These are phyloP conservation scores for Hirtodrosophila histrioides DNA, from an alignment of 2,888 invertebrate genomes.

Conservation along the genomic window DNA sequence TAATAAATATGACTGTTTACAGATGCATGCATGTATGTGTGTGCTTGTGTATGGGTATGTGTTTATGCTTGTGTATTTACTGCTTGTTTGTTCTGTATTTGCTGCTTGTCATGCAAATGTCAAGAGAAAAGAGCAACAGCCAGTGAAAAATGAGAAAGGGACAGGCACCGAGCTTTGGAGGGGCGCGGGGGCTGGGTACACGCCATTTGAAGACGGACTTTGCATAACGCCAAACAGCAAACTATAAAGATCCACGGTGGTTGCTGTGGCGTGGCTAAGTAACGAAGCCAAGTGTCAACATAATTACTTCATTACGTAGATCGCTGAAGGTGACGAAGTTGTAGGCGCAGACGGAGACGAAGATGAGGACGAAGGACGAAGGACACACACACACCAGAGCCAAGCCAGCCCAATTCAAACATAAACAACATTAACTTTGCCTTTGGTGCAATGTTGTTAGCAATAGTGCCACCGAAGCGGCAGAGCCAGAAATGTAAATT, in stretches of 20 bases:
- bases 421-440: conserved; percentile 52
- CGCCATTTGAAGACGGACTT: conserved; percentile 43
- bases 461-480: conserved; percentile 6
- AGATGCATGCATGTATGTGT: conserved; percentile 29
- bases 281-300: conserved; percentile 75
- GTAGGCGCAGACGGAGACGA: conserved; percentile 7
- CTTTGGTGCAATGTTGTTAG: conserved; percentile 39
- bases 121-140: conserved; percentile 68
- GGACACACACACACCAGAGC: conserved; percentile 10
- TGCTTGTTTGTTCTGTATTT: conserved; percentile 56
- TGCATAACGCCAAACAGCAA: conserved; percentile 44
- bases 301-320: conserved; percentile 75
- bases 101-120: conserved; percentile 68
- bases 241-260: conserved; percentile 59
- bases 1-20: conserved; percentile 70
- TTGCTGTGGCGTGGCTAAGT: conserved; percentile 45
- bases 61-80: conserved; percentile 32
- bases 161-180: conserved; percentile 1
- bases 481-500: conserved; percentile 36
- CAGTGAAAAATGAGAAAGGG: conserved; percentile 4
- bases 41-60: conserved; percentile 14
- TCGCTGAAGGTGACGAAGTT: conserved; percentile 25
- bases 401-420: conserved; percentile 60
- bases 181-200: conserved; percentile 11
- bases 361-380: neutral